Evolutionary conservation across 1,140 invertebrate genomes (phyloP).

Genomic region (Psix sp.): DNA sequence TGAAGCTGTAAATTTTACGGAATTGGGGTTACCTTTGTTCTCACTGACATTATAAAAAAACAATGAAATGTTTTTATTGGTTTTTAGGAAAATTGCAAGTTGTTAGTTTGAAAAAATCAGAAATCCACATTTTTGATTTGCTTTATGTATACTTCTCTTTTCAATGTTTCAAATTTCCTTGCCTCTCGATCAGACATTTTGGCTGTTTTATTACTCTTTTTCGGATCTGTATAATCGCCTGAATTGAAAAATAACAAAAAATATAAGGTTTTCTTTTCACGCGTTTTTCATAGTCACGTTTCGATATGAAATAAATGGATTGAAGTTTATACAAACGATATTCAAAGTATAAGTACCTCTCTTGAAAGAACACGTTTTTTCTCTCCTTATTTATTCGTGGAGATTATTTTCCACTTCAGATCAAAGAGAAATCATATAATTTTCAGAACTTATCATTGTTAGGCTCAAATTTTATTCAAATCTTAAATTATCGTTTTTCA

Average conservation of each 20-base stretch:
- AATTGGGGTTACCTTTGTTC: no score
- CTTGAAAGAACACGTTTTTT: constrained; percentile 8
- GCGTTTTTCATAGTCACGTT: constrained; percentile 1
- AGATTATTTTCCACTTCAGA: constrained; percentile 15
- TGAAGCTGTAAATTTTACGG: background rate
- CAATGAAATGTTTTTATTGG: no score
- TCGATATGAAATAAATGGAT: background rate
- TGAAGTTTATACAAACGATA: background rate
- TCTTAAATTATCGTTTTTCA: background rate
- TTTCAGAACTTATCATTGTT: constrained; percentile 1
- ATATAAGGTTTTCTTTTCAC: background rate
- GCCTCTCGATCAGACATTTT: no score
- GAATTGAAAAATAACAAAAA: no score
- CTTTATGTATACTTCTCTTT: no score
- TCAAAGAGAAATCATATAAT: background rate
- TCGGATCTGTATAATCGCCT: no score
- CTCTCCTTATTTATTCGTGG: background rate
- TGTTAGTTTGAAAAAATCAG: no score
- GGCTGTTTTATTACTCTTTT: no score
- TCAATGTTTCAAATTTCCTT: no score
- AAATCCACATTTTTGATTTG: no score
- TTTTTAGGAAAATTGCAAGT: no score
- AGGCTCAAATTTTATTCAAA: background rate
- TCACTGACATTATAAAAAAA: no score
- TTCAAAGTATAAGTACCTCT: background rate